Evolutionary conservation across 2,797 vertebrate species (phyloP).

Genomic region (Linurgus olivaceus): DNA sequence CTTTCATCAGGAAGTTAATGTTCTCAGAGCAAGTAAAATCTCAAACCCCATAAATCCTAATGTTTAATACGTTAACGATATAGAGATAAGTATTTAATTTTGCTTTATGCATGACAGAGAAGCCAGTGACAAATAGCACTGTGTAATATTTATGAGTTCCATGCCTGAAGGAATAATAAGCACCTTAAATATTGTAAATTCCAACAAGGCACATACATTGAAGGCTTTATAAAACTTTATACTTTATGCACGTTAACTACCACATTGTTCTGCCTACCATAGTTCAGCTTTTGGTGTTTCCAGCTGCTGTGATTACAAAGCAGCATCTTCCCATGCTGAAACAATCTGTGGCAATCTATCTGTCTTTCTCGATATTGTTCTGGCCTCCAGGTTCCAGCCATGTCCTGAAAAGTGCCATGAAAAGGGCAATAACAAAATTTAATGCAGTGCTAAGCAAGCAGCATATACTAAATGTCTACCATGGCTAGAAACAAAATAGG

Average conservation of each 20-base stretch:
- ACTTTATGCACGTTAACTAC: background rate
- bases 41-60: slow-evolving; percentile 63
- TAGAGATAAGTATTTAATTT: slow-evolving; percentile 70
- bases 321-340: background rate
- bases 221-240: slow-evolving; percentile 57
- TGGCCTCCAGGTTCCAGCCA: background rate
- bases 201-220: slow-evolving; percentile 46
- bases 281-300: background rate
- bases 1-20: slow-evolving; percentile 63
- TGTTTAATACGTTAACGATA: slow-evolving; percentile 58
- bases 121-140: slow-evolving; percentile 62
- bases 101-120: slow-evolving; percentile 61
- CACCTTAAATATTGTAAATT: slow-evolving; percentile 59
- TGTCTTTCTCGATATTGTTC: background rate
- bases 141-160: slow-evolving; percentile 63
- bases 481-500: background rate
- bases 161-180: slow-evolving; percentile 56
- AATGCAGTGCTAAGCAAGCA: background rate
- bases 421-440: background rate
- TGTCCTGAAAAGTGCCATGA: background rate
- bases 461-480: background rate
- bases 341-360: background rate
- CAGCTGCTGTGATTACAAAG: background rate
- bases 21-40: slow-evolving; percentile 54
- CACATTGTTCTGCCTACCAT: background rate